These are phyloP conservation scores for Podocnemis expansa DNA, from an alignment of 2,113 vertebrate genomes.

Conservation along the genomic window DNA sequence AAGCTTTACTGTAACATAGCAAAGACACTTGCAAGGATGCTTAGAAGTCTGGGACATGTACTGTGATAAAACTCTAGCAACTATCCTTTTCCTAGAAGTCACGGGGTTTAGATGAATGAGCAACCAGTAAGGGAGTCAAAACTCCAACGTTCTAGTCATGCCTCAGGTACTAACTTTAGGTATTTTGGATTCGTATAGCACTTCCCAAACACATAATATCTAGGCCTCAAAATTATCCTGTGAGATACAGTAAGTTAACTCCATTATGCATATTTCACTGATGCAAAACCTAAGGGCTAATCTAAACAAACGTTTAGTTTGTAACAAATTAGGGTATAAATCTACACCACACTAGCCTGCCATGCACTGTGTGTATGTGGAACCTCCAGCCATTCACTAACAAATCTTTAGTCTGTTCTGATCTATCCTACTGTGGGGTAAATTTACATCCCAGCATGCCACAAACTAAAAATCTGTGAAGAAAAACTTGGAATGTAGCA, in stretches of 20 bases:
- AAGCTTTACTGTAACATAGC: neutral
- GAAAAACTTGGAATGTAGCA: neutral
- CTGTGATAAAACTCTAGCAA: neutral
- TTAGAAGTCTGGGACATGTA: neutral
- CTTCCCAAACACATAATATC: neutral
- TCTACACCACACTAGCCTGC: neutral
- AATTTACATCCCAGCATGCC: neutral
- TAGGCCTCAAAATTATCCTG: neutral
- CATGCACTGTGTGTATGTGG: neutral
- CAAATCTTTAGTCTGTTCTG: neutral
- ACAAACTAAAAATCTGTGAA: neutral
- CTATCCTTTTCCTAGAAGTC: rapidly evolving
- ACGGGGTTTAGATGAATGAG: neutral
- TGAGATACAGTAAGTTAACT: neutral
- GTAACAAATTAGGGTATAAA: neutral
- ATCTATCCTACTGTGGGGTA: neutral
- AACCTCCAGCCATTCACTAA: neutral
- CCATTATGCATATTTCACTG: neutral
- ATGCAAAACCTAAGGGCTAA: neutral
- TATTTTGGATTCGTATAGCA: neutral
- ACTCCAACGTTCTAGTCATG: neutral
- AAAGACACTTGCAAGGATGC: neutral
- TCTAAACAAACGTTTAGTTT: neutral
- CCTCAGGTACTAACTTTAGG: neutral
- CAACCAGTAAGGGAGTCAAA: neutral